Conservation (phyloP, 1,140 invertebrate species). For the Atta texana region DNA sequence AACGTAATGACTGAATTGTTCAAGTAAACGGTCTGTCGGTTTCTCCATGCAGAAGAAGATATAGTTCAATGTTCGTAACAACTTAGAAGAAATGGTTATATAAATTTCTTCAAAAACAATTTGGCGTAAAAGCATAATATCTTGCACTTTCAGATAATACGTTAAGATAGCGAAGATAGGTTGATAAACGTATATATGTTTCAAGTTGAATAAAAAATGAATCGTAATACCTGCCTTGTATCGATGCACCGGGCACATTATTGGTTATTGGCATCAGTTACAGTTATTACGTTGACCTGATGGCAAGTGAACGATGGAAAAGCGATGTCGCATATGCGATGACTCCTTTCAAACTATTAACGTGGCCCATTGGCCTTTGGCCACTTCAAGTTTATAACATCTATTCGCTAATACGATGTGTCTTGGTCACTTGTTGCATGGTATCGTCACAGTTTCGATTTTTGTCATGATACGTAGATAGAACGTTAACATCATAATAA, state of each 20-base stretch:
- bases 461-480: background rate
- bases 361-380: constrained; percentile 65
- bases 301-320: constrained; percentile 35
- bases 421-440: constrained; percentile 49
- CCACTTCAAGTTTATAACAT: constrained; percentile 50
- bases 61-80: background rate
- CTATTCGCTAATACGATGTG: constrained; percentile 9
- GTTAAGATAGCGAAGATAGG: background rate
- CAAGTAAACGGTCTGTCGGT: background rate
- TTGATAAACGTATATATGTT: background rate
- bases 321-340: constrained; percentile 58
- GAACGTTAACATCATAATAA: background rate
- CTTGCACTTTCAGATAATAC: constrained; percentile 18
- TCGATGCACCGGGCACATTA: background rate
- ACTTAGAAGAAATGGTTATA: background rate
- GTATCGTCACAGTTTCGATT: constrained; percentile 20
- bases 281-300: constrained; percentile 22
- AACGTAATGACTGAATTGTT: background rate
- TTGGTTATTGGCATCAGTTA: constrained; percentile 50
- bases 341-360: constrained; percentile 48
- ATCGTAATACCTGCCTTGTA: background rate
- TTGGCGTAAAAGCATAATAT: constrained; percentile 14
- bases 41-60: background rate
- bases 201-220: constrained; percentile 52
- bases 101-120: constrained; percentile 14